Percentiles rank a stretch among this genome's conserved stretches.
phyloP scores from a whole-genome alignment of 2,113 vertebrate genomes.

The Thalassarche chlororhynchos region DNA sequence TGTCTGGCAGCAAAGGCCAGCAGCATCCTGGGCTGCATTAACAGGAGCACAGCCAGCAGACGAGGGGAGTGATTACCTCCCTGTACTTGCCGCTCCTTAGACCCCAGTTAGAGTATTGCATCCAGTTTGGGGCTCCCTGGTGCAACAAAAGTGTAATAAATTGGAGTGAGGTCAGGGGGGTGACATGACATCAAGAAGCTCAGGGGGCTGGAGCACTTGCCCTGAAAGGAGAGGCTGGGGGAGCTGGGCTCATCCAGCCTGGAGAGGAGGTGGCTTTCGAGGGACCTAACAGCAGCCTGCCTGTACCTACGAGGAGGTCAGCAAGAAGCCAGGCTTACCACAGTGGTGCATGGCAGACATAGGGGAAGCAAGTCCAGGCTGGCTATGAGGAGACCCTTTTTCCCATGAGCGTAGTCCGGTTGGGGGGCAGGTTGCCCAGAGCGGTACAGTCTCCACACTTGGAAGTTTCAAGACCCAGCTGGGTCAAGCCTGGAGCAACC shows the following conservation, averaged over 20 bases:
- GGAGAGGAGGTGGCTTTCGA: background rate
- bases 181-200: background rate
- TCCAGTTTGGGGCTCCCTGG: background rate
- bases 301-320: background rate
- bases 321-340: background rate
- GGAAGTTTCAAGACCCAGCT: background rate
- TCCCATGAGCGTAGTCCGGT: too few relatives aligned
- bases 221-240: background rate
- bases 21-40: background rate
- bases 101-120: background rate
- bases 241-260: background rate
- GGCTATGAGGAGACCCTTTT: background rate
- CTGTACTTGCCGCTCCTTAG: background rate
- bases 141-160: background rate
- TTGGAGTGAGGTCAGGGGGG: background rate
- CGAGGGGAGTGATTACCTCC: background rate
- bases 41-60: background rate
- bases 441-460: background rate
- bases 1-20: background rate
- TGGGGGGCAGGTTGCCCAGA: background rate
- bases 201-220: background rate
- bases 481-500: background rate
- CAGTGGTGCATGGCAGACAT: fast-evolving
- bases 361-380: background rate
- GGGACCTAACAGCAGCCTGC: background rate